A percentile compares a stretch with the other conserved stretches of the same genome.
Evolutionary conservation across 2,888 invertebrate species (phyloP).

Genomic region (Vandiemenella viatica): DNA sequence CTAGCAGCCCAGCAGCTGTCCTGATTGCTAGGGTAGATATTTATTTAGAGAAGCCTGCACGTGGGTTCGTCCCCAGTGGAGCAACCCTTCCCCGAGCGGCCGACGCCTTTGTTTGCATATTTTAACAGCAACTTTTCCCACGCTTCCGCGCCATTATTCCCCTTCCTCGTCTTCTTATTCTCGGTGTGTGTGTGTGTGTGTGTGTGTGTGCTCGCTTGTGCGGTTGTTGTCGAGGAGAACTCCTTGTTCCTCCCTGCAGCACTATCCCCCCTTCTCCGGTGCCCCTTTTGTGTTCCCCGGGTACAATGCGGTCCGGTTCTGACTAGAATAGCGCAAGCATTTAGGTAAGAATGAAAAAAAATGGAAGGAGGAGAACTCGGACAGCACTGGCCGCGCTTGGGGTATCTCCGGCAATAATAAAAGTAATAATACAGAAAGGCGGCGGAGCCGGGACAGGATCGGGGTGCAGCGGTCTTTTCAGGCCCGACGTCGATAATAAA

Average conservation of each 20-base stretch:
- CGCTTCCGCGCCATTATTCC: not conserved
- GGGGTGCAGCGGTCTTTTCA: not conserved
- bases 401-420: not conserved
- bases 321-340: not conserved
- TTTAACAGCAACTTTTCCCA: not conserved
- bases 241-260: not conserved
- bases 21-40: not conserved
- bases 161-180: not conserved
- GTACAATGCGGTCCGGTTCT: not conserved
- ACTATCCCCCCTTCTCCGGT: too few species aligned
- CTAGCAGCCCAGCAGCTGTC: not conserved
- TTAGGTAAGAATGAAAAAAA: not conserved
- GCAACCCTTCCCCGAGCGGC: too few species aligned
- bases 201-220: too few species aligned
- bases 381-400: too few species aligned
- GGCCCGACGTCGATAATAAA: slow-evolving; percentile 11
- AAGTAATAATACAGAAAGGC: not conserved
- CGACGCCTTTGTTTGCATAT: not conserved
- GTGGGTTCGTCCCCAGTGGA: not conserved
- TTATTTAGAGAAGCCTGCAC: not conserved
- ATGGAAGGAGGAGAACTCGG: too few species aligned
- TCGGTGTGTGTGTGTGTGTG: too few species aligned
- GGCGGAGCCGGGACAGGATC: not conserved
- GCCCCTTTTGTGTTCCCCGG: not conserved
- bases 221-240: not conserved